Percentiles rank a stretch among this genome's conserved stretches.
Conservation (phyloP, 35 echinoderm and acorn worm species). For the Apostichopus parvimensis region DNA sequence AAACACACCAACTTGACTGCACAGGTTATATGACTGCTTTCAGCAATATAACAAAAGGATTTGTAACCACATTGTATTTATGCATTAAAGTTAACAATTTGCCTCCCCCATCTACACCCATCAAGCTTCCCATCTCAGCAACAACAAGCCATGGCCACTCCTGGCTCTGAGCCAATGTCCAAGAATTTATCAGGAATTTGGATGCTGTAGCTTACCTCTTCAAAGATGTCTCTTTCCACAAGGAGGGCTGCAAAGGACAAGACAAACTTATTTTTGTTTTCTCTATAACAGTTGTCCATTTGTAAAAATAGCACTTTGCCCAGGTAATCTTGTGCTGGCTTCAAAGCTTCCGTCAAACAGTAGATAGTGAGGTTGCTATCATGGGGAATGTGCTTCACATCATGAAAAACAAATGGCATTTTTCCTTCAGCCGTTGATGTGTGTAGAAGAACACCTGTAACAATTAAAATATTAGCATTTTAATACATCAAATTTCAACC, state of each 20-base stretch:
- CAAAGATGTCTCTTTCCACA: constrained; percentile 54
- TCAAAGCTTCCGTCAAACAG: constrained; percentile 34
- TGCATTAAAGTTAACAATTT: no score
- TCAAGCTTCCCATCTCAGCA: no score
- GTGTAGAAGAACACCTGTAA: constrained; percentile 39
- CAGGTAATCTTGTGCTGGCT: background rate
- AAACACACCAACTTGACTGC: no score
- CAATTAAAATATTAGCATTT: background rate
- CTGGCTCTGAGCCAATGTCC: no score
- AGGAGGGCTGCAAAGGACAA: constrained; percentile 47
- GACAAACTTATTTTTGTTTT: constrained; percentile 70
- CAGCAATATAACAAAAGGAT: no score
- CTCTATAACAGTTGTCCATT: constrained; percentile 65
- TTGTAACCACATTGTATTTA: no score
- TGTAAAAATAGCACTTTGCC: constrained; percentile 50
- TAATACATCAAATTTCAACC: background rate
- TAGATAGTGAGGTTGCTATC: constrained; percentile 58
- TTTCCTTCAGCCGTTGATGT: constrained; percentile 31
- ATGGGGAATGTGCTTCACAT: no score
- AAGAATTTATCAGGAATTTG: no score
- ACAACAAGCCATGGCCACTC: no score
- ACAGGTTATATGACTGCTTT: no score
- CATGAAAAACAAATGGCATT: constrained; percentile 14
- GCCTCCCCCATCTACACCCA: no score
- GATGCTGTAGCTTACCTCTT: constrained; percentile 50